phyloP scores from a whole-genome alignment of 2,113 vertebrate genomes.

The Carettochelys insculpta region DNA sequence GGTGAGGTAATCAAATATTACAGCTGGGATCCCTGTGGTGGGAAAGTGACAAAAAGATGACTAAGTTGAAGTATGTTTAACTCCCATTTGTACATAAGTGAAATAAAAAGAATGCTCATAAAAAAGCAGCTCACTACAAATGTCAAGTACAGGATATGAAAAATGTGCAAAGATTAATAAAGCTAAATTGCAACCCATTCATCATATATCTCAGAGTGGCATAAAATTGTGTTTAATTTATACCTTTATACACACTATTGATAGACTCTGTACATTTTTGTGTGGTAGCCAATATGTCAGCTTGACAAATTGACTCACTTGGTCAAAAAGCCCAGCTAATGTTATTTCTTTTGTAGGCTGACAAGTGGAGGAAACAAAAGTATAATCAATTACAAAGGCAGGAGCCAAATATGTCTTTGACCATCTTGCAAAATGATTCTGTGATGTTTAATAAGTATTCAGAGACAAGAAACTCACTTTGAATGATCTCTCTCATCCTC shows the following conservation, averaged over 20 bases:
- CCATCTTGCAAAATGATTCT: background rate
- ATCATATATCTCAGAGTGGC: constrained; percentile 35
- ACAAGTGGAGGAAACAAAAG: constrained; percentile 29
- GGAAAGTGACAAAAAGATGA: constrained; percentile 14
- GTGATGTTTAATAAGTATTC: constrained; percentile 3
- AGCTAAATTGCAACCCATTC: constrained; percentile 45
- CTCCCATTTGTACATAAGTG: constrained; percentile 29
- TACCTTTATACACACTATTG: constrained; percentile 5
- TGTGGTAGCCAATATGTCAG: constrained; percentile 70
- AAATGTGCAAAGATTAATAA: constrained; percentile 59
- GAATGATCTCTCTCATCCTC: background rate
- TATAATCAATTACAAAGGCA: constrained; percentile 48
- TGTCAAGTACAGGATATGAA: constrained; percentile 25
- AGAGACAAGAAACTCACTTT: background rate
- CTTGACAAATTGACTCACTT: constrained; percentile 64
- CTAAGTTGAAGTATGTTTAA: constrained; percentile 18
- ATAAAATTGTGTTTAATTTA: constrained; percentile 53
- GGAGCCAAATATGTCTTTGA: constrained; percentile 51
- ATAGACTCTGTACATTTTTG: constrained; percentile 60
- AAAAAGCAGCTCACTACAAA: background rate
- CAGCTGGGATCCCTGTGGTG: background rate
- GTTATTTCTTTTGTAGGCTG: constrained; percentile 26
- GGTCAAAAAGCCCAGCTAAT: constrained; percentile 39
- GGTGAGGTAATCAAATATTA: constrained; percentile 18
- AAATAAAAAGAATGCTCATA: constrained; percentile 37